These are phyloP conservation scores for Mnemiopsis leidyi DNA, from an alignment of 37 sponge, comb jelly and placozoan genomes.

Conservation along the genomic window DNA sequence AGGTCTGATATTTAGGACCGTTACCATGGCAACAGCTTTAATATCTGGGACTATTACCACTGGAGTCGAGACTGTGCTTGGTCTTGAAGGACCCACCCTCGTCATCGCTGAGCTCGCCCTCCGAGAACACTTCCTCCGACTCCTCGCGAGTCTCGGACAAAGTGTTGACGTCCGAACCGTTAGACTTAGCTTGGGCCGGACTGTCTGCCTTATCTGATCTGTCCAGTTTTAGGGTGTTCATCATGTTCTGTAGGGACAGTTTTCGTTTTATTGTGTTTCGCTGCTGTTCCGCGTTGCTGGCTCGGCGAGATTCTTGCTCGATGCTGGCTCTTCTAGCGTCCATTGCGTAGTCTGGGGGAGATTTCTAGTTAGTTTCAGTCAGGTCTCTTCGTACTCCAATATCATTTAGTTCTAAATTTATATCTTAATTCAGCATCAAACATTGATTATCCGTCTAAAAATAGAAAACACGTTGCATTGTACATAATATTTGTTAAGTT, in stretches of 20 bases:
- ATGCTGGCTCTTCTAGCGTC: background rate
- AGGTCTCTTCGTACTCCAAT: no score
- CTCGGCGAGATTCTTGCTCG: background rate
- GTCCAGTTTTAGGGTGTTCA: conserved; percentile 10
- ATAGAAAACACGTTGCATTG: no score
- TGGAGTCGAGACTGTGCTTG: conserved; percentile 17
- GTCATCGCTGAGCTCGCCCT: background rate
- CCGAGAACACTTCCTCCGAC: conserved; percentile 11
- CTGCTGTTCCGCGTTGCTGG: background rate
- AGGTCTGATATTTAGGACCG: background rate
- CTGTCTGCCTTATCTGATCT: background rate
- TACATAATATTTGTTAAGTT: no score
- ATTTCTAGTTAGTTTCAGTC: no score
- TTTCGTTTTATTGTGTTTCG: background rate
- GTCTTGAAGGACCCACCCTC: conserved; percentile 7
- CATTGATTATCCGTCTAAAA: no score
- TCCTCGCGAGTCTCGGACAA: background rate
- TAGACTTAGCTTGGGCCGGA: background rate
- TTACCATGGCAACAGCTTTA: background rate
- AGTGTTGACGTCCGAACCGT: background rate
- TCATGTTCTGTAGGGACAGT: conserved; percentile 24
- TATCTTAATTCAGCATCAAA: no score
- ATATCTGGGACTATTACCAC: background rate
- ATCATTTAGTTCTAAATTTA: no score
- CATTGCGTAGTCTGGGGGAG: background rate